Evolutionary conservation across 2,888 invertebrate genomes (phyloP).

Genomic region (Chelonus formosanus): DNA sequence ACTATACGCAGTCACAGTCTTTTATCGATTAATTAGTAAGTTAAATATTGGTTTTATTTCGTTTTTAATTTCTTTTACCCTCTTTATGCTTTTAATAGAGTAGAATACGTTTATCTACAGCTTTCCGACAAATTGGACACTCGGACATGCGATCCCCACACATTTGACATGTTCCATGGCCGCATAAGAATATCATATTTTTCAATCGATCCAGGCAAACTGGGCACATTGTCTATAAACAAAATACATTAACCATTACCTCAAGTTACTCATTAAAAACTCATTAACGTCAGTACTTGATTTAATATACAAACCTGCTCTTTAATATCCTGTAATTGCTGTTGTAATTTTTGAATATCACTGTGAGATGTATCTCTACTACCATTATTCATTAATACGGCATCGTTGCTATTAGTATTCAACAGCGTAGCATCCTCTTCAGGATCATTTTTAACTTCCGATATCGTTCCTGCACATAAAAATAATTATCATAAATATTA

Average conservation of each 20-base stretch:
- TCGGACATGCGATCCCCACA: constrained; percentile 98
- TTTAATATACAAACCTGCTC: constrained; percentile 77
- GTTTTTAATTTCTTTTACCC: constrained; percentile 4
- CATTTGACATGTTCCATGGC: constrained; percentile 98
- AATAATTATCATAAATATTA: constrained; percentile 6
- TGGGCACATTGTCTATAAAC: constrained; percentile 92
- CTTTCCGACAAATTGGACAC: constrained; percentile 97
- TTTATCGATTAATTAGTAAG: constrained; percentile 8
- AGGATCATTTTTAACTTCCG: constrained; percentile 66
- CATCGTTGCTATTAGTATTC: constrained; percentile 51
- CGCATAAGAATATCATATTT: constrained; percentile 98
- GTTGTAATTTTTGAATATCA: constrained; percentile 90
- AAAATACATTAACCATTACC: neutral
- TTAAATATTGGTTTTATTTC: neutral
- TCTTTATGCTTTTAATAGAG: constrained; percentile 72
- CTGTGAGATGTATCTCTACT: constrained; percentile 74
- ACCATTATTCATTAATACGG: constrained; percentile 73
- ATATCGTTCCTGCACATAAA: constrained; percentile 63
- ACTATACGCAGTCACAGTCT: constrained; percentile 26
- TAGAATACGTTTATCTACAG: constrained; percentile 94
- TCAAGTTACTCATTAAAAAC: no score
- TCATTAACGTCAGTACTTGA: no score
- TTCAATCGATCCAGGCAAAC: constrained; percentile 97
- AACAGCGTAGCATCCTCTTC: constrained; percentile 64
- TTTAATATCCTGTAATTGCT: constrained; percentile 96